phyloP scores from a whole-genome alignment of 2,797 vertebrate species.

The Hydrophis major region DNA sequence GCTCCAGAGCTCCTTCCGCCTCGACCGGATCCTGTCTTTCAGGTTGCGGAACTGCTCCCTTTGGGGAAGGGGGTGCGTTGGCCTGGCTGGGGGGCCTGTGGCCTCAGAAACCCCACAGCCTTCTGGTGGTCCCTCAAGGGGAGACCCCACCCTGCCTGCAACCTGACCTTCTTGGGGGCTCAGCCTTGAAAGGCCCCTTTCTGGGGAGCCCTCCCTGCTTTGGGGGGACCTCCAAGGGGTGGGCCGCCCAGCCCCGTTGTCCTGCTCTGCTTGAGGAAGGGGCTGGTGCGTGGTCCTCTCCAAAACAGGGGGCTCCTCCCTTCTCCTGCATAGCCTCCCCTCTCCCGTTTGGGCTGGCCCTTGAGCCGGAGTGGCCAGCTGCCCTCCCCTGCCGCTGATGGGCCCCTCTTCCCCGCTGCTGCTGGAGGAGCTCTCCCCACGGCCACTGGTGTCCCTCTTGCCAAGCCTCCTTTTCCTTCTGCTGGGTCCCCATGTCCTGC shows the following conservation, averaged over 20 bases:
- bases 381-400: neutral
- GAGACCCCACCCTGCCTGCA: neutral
- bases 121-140: neutral
- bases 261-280: neutral
- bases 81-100: neutral
- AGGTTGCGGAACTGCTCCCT: neutral
- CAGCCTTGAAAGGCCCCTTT: neutral
- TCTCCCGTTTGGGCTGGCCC: neutral
- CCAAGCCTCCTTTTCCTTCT: neutral
- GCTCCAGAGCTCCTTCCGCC: neutral
- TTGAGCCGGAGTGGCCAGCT: accelerated
- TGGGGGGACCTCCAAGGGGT: neutral
- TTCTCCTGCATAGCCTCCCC: neutral
- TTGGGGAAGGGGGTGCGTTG: neutral
- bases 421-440: neutral
- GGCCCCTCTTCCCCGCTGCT: neutral
- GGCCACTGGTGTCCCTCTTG: neutral
- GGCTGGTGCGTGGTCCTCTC: neutral
- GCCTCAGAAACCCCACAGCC: neutral
- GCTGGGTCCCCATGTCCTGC: neutral
- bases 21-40: neutral
- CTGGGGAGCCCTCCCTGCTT: neutral
- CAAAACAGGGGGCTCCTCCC: too few species aligned
- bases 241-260: neutral
- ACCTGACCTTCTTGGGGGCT: neutral